phyloP scores from a whole-genome alignment of 2,797 vertebrate genomes.

The Sebastes hubbsi region DNA sequence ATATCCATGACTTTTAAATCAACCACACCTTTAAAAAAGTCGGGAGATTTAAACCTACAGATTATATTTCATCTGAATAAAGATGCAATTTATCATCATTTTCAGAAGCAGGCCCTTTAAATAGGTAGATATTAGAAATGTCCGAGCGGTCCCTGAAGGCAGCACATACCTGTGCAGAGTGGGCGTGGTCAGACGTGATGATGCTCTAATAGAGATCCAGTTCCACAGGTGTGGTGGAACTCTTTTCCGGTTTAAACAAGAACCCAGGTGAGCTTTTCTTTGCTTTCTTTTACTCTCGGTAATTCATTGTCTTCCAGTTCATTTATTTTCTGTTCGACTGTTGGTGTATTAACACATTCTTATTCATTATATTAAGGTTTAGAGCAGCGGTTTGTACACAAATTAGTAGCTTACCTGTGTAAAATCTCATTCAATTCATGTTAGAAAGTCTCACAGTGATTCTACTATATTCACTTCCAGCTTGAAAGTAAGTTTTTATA shows the following conservation, averaged over 20 bases:
- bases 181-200: slow-evolving; percentile 19
- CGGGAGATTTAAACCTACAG: background rate
- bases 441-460: background rate
- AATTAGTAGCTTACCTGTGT: background rate
- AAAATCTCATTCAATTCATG: too few species aligned
- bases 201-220: background rate
- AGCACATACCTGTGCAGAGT: background rate
- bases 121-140: fast-evolving
- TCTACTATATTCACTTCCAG: background rate
- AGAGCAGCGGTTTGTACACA: background rate
- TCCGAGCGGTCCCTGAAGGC: slow-evolving; percentile 27
- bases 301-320: fast-evolving
- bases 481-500: background rate
- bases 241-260: background rate
- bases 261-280: slow-evolving; percentile 30
- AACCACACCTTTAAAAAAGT: background rate
- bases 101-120: background rate
- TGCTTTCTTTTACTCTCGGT: background rate
- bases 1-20: background rate
- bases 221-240: slow-evolving; percentile 13
- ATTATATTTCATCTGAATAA: background rate
- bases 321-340: background rate
- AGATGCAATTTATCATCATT: background rate
- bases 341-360: fast-evolving
- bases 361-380: background rate